Conservation (phyloP, 2,113 vertebrate species). For the Anolis carolinensis region DNA sequence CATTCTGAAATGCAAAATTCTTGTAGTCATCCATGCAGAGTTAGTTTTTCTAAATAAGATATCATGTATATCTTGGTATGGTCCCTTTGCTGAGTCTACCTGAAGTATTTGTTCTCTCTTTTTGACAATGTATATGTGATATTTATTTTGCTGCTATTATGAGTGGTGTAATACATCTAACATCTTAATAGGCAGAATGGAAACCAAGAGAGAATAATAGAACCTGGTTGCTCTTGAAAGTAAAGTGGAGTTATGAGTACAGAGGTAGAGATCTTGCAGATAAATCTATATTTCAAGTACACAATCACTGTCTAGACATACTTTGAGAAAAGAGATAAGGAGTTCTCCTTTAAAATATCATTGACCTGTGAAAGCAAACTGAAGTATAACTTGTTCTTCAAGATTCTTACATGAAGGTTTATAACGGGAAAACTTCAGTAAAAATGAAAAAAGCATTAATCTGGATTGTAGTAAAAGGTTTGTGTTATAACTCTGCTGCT, state of each 20-base stretch:
- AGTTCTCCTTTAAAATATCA: conserved; percentile 50
- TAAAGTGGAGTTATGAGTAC: background rate
- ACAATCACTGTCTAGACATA: conserved; percentile 23
- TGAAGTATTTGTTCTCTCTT: background rate
- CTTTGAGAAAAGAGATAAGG: conserved; percentile 32
- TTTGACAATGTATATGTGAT: background rate
- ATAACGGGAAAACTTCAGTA: background rate
- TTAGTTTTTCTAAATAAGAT: background rate
- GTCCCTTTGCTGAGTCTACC: background rate
- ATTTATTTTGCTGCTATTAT: background rate
- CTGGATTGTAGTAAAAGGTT: background rate
- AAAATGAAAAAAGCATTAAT: background rate
- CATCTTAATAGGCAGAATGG: background rate
- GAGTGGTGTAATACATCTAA: background rate
- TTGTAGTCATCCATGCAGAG: background rate
- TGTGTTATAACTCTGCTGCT: background rate
- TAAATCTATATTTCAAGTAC: conserved; percentile 34
- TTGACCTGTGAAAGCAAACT: conserved; percentile 54
- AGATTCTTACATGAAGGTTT: conserved; percentile 11
- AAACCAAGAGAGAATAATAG: background rate
- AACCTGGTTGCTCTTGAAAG: conserved; percentile 13
- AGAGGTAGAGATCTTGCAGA: conserved; percentile 25
- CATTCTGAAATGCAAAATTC: background rate
- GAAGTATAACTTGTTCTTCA: conserved; percentile 46
- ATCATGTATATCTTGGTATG: background rate